Percentiles rank a stretch among this genome's conserved stretches.
phyloP scores from a whole-genome alignment of 2,113 vertebrate species.

The Leucopsar rothschildi region DNA sequence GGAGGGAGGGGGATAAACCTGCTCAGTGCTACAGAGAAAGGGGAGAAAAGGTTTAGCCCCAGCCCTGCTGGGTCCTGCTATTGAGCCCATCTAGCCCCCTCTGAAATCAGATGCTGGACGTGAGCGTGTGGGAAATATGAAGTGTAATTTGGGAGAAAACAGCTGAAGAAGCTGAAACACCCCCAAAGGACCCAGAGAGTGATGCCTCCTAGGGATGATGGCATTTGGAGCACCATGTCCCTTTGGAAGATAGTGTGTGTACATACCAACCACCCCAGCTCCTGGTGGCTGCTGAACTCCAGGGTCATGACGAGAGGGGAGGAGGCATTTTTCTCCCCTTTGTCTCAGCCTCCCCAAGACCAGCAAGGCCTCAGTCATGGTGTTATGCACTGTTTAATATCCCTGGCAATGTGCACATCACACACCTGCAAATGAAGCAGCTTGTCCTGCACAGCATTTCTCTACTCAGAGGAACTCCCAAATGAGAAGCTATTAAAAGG shows the following conservation, averaged over 20 bases:
- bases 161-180: neutral
- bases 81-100: neutral
- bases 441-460: neutral
- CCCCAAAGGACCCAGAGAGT: neutral
- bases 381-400: rapidly evolving
- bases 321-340: neutral
- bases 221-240: neutral
- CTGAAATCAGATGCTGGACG: rapidly evolving
- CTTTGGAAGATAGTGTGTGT: neutral
- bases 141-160: neutral
- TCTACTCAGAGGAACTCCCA: neutral
- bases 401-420: rapidly evolving
- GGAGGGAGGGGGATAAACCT: neutral
- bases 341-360: neutral
- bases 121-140: neutral
- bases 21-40: neutral
- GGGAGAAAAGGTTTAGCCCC: neutral
- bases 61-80: rapidly evolving
- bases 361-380: neutral
- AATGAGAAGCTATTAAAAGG: neutral
- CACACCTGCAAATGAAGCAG: neutral
- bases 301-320: neutral
- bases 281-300: neutral
- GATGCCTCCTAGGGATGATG: neutral
- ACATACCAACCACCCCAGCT: rapidly evolving